Base-by-base conservation (phyloP, 2,797 vertebrate species). In the Aplochiton taeniatus region DNA sequence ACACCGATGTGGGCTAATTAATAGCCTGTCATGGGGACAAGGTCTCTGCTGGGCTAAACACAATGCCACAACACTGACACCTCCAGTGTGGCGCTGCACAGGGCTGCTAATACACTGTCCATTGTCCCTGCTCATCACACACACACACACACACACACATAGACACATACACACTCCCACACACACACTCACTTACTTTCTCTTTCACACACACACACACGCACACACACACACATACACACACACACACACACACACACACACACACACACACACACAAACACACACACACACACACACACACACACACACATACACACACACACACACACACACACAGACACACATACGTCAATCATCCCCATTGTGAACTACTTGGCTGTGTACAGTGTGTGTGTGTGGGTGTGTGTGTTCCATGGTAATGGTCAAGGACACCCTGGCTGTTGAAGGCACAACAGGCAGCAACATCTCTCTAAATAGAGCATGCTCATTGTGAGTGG, bases 1-100 rank as follows among this genome's bases (percentile, higher is more conserved):
- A 74, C 65, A 65, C 54, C 61, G 58, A 76, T 9, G 61, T 69
- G 61, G 76, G 74, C 84, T 89, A 90, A 91, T 89, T 88, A 90
- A 90, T 89, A 85, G 87, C 75, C 72, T 73, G 85, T 73, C 66
- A 31, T 31, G 61, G 69, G 80, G 80, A 87, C 87, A 89, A 90
- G 87, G 88, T 89, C 86, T 69, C 75, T 70, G 76, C 77, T 65
- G 71, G 76, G 76, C 76, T 75, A 82, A 83, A 86, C 76, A 84
- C 83, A 83, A 80, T 53, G 79, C 72, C 78, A 79, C 43, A 41
- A 75, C 76, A 72, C 74, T 75, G 83, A 85, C 82, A 83, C 76
- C 78, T 80, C 70, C 67, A 68, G 65, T 69, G 70, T 67, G 77
- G 79, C 76, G 63, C 11, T 0, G 68, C 65, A 75, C 76, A 73